These are phyloP conservation scores for Falco punctatus DNA, from an alignment of 2,113 vertebrate genomes.

Conservation along the genomic window DNA sequence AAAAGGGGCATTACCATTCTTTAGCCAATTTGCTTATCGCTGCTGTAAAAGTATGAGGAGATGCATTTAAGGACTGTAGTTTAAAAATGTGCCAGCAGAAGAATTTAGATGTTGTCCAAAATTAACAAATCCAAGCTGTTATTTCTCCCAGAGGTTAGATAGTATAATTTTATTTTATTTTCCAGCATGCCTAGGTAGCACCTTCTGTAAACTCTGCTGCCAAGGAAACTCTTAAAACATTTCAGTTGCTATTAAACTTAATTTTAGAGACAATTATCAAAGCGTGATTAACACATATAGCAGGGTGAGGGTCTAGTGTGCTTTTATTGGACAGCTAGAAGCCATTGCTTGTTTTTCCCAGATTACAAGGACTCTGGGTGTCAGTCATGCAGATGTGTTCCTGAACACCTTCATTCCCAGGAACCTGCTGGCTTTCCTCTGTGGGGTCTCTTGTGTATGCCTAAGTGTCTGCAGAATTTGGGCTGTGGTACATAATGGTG, in stretches of 20 bases:
- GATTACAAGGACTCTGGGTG: neutral
- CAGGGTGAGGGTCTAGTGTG: conserved; percentile 3
- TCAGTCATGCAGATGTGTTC: fast-evolving
- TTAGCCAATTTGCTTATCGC: conserved; percentile 20
- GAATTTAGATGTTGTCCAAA: conserved; percentile 18
- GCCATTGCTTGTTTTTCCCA: neutral
- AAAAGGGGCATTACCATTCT: neutral
- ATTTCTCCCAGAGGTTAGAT: conserved; percentile 26
- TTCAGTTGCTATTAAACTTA: neutral
- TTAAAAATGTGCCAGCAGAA: conserved; percentile 20
- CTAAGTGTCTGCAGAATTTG: neutral
- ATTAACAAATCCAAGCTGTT: conserved; percentile 42
- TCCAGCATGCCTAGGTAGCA: neutral
- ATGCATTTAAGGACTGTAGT: neutral
- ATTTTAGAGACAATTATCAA: neutral
- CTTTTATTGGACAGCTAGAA: neutral
- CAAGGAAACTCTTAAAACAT: neutral
- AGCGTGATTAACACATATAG: neutral
- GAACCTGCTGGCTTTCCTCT: neutral
- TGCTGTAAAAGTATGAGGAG: conserved; percentile 5
- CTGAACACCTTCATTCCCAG: neutral
- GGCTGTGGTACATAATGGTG: neutral
- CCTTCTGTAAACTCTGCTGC: neutral
- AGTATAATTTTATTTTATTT: neutral
- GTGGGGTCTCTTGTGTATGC: neutral